These are phyloP conservation scores for Euzophera pinguis DNA, from an alignment of 2,888 invertebrate species.

Conservation along the genomic window DNA sequence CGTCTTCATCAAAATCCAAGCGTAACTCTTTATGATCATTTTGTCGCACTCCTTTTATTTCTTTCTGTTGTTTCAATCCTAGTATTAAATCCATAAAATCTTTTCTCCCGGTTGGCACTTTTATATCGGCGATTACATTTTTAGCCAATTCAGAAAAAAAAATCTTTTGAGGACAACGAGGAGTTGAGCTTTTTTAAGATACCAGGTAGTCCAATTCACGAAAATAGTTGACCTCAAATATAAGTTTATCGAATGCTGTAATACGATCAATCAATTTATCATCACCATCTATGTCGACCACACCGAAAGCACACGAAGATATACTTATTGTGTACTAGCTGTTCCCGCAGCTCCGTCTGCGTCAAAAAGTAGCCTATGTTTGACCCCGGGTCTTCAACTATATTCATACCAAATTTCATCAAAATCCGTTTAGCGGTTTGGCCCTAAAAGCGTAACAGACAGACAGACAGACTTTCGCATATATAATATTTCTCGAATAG, in stretches of 20 bases:
- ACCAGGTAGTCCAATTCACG: constrained; percentile 39
- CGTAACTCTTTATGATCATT: constrained; percentile 16
- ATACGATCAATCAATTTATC: background rate
- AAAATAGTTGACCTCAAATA: constrained; percentile 20
- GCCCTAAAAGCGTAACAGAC: no score
- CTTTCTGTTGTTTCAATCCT: constrained; percentile 35
- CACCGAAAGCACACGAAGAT: constrained; percentile 41
- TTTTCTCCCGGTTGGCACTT: no score
- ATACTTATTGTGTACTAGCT: constrained; percentile 43
- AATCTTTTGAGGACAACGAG: constrained; percentile 30
- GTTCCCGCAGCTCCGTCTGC: no score
- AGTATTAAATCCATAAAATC: constrained; percentile 45
- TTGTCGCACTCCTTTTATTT: constrained; percentile 26
- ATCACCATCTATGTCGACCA: constrained; percentile 30
- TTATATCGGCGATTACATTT: constrained; percentile 30
- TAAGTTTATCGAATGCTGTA: constrained; percentile 21
- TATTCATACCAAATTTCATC: no score
- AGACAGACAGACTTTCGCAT: no score
- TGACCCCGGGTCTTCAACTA: no score
- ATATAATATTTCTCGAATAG: constrained; percentile 38
- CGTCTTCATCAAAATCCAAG: constrained; percentile 41
- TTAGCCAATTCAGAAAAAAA: constrained; percentile 38
- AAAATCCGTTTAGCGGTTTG: no score
- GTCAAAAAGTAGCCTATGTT: no score
- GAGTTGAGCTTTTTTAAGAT: constrained; percentile 35